Conservation (phyloP, 2,113 vertebrate species). For the Nicator chloris region DNA sequence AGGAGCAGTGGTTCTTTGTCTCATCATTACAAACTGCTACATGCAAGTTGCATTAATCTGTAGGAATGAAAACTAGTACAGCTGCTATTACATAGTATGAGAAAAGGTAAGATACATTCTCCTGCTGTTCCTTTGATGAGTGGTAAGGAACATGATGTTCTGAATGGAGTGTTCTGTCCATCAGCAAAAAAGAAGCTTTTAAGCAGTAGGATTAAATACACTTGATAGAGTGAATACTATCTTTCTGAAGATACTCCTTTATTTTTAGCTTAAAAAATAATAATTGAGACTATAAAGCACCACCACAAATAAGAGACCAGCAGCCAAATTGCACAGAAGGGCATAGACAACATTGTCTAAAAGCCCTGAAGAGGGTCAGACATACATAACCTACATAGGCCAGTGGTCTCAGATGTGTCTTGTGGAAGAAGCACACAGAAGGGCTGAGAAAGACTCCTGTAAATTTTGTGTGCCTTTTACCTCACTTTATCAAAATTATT, state of each 20-base stretch:
- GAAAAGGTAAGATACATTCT: background rate
- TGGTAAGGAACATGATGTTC: background rate
- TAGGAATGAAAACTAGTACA: background rate
- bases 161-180: background rate
- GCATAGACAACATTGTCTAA: background rate
- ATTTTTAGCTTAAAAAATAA: background rate
- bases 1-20: background rate
- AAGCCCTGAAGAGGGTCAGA: background rate
- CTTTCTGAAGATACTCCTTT: background rate
- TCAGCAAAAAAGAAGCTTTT: background rate
- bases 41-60: background rate
- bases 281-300: background rate
- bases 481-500: background rate
- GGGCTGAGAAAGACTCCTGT: background rate
- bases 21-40: background rate
- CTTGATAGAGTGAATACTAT: constrained; percentile 36
- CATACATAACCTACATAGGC: background rate
- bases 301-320: background rate
- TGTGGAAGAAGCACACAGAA: background rate
- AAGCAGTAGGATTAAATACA: constrained; percentile 27
- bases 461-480: background rate
- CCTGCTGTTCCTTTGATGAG: background rate
- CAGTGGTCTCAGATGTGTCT: background rate
- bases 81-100: background rate
- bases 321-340: background rate